These are phyloP conservation scores for Orthonyx spaldingii DNA, from an alignment of 2,113 vertebrate genomes.

Conservation along the genomic window DNA sequence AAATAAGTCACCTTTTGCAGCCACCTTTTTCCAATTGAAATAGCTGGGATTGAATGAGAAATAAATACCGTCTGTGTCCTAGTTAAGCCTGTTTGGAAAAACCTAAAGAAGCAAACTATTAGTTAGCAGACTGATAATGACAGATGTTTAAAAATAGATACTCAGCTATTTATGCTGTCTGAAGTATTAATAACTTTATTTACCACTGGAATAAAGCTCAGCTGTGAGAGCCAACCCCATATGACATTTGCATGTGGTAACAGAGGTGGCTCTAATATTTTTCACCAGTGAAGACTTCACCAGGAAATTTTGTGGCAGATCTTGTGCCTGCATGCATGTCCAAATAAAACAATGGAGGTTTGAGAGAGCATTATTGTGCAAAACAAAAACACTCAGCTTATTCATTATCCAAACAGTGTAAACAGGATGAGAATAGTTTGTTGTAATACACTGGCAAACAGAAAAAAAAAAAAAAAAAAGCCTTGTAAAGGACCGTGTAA, in stretches of 20 bases:
- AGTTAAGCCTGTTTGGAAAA: not conserved
- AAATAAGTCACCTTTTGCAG: conserved; percentile 17
- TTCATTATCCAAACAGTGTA: not conserved
- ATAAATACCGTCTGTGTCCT: not conserved
- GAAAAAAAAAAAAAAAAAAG: not conserved
- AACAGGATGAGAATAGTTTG: not conserved
- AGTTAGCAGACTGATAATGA: conserved; percentile 30
- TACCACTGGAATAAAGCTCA: conserved; percentile 3
- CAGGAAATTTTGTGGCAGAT: not conserved
- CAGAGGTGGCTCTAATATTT: not conserved
- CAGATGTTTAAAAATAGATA: conserved; percentile 2
- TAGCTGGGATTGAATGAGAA: not conserved
- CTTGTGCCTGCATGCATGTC: not conserved
- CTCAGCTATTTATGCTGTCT: not conserved
- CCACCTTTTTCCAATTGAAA: not conserved
- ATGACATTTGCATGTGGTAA: not conserved
- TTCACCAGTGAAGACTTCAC: not conserved
- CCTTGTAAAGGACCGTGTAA: not conserved
- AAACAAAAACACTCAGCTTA: not conserved
- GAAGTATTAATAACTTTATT: conserved; percentile 32
- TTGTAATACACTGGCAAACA: not conserved
- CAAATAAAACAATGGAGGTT: not conserved
- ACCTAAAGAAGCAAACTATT: not conserved
- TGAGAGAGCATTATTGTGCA: not conserved
- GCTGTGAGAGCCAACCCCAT: not conserved